These are phyloP conservation scores for Penaeus indicus DNA, from an alignment of 1,140 invertebrate genomes.

Conservation along the genomic window DNA sequence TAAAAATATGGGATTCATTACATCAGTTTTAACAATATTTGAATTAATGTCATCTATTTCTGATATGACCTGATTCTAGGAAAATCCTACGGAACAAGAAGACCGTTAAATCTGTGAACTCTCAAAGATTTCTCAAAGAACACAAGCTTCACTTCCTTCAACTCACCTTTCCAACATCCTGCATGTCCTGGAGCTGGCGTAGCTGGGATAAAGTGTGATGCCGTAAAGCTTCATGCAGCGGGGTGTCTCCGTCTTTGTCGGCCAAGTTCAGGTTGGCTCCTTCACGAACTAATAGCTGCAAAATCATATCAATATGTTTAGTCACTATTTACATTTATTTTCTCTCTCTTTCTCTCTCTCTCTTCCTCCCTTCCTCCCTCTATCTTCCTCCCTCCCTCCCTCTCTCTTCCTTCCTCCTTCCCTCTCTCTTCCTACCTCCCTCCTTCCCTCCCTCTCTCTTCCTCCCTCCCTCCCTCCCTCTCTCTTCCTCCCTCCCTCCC, in stretches of 20 bases:
- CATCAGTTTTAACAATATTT: not conserved
- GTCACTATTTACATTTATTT: not conserved
- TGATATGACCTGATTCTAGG: too few species aligned
- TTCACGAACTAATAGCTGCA: slow-evolving; percentile 88
- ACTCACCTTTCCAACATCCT: slow-evolving; percentile 87
- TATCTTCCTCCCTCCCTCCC: too few species aligned
- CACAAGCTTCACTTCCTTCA: not conserved
- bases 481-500: too few species aligned
- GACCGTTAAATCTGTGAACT: not conserved
- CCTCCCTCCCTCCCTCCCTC: too few species aligned
- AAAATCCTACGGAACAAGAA: too few species aligned
- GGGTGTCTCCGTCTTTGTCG: slow-evolving; percentile 96
- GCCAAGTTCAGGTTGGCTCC: slow-evolving; percentile 94
- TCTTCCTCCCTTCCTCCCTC: too few species aligned
- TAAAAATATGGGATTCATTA: not conserved
- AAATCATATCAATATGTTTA: slow-evolving; percentile 57
- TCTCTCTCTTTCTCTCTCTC: too few species aligned
- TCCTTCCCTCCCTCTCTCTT: too few species aligned
- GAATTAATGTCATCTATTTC: too few species aligned
- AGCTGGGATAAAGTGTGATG: slow-evolving; percentile 96
- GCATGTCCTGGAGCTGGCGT: slow-evolving; percentile 90
- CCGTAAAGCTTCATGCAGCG: slow-evolving; percentile 92
- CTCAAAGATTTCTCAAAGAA: not conserved
- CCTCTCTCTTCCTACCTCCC: too few species aligned
- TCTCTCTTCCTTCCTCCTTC: too few species aligned